These are phyloP conservation scores for Choloepus didactylus DNA, from an alignment of 2,797 vertebrate genomes.

Conservation along the genomic window DNA sequence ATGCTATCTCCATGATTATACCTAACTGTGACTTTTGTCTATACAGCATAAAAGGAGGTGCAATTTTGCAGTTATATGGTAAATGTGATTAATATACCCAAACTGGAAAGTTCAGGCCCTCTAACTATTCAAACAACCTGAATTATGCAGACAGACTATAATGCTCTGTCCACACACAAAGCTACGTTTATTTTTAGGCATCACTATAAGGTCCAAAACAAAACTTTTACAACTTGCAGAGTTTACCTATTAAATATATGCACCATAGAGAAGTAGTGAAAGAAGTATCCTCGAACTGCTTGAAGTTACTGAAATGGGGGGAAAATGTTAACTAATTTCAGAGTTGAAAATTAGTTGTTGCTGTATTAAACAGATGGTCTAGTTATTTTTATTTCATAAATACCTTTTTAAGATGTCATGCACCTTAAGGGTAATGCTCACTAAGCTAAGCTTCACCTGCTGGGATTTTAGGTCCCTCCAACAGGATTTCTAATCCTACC, in stretches of 20 bases:
- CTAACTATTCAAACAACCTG: background rate
- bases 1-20: background rate
- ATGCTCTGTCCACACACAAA: background rate
- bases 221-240: background rate
- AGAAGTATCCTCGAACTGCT: background rate
- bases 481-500: background rate
- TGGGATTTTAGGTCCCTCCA: background rate
- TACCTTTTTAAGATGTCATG: background rate
- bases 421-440: background rate
- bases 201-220: background rate
- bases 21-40: conserved; percentile 51
- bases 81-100: conserved; percentile 37
- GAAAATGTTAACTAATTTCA: background rate
- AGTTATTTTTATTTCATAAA: background rate
- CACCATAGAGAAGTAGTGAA: background rate
- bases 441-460: background rate
- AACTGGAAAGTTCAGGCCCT: conserved; percentile 12
- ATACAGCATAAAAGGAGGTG: conserved; percentile 31
- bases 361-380: background rate
- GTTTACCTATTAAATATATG: background rate
- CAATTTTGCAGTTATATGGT: background rate
- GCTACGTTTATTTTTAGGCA: background rate
- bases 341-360: background rate
- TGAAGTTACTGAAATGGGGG: background rate
- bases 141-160: background rate